phyloP scores from a whole-genome alignment of 1,140 invertebrate genomes.

The Tenebrio molitor region DNA sequence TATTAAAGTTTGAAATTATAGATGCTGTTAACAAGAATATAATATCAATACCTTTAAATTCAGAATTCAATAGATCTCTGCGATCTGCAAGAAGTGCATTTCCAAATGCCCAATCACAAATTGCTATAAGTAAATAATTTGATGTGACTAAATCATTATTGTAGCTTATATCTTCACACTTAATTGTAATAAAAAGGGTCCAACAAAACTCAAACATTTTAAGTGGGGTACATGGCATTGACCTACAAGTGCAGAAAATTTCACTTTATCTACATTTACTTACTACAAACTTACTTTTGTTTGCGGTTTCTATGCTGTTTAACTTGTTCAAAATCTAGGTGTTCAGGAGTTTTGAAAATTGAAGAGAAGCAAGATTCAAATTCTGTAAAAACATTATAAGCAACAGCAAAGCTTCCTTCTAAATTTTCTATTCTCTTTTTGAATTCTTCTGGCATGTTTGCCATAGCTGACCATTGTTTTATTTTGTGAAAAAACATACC shows the following conservation, averaged over 20 bases:
- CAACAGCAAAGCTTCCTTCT: constrained; percentile 95
- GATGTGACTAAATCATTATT: constrained; percentile 95
- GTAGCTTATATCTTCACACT: constrained; percentile 85
- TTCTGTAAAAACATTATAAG: constrained; percentile 94
- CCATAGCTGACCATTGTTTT: constrained; percentile 96
- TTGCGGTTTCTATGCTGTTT: constrained; percentile 77
- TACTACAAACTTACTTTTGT: constrained; percentile 72
- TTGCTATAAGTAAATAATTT: constrained; percentile 91
- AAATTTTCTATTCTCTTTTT: constrained; percentile 87
- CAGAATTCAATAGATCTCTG: constrained; percentile 87
- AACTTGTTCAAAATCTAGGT: constrained; percentile 66
- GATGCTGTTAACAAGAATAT: neutral
- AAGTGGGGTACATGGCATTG: constrained; percentile 79
- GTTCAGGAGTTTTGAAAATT: constrained; percentile 81
- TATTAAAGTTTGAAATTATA: constrained; percentile 62
- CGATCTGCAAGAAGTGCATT: constrained; percentile 87
- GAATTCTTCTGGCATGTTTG: constrained; percentile 87
- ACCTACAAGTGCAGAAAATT: constrained; percentile 65
- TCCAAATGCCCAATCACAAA: constrained; percentile 90
- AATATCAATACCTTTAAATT: constrained; percentile 79
- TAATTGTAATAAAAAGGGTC: constrained; percentile 94
- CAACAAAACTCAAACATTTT: constrained; percentile 94
- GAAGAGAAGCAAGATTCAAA: constrained; percentile 91
- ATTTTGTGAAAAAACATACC: constrained; percentile 97
- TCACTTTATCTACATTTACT: no score